A percentile compares a stretch with the other conserved stretches of the same genome.
Evolutionary conservation across 2,113 vertebrate species (phyloP).

Genomic region (Albula glossodonta): DNA sequence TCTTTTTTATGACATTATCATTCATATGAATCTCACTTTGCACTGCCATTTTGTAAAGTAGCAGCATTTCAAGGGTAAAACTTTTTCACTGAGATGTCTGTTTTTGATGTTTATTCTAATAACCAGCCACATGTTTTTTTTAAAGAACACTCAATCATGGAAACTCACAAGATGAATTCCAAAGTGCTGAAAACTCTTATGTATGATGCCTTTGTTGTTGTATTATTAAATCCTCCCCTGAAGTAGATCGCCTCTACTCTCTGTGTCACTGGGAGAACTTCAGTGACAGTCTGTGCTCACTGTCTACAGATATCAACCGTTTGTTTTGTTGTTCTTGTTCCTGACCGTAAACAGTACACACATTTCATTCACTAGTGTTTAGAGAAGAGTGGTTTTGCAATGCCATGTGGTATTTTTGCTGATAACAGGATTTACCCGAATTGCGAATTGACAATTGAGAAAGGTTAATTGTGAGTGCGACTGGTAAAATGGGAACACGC

Average conservation of each 20-base stretch:
- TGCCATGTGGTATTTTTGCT: slow-evolving; percentile 75
- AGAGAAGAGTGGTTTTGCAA: slow-evolving; percentile 49
- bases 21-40: background rate
- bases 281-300: slow-evolving; percentile 65
- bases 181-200: slow-evolving; percentile 39
- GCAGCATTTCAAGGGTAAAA: background rate
- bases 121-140: background rate
- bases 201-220: slow-evolving; percentile 57
- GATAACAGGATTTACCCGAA: slow-evolving; percentile 77
- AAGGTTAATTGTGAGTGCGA: slow-evolving; percentile 75
- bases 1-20: background rate
- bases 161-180: slow-evolving; percentile 43
- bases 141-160: background rate
- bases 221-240: slow-evolving; percentile 65
- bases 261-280: slow-evolving; percentile 60
- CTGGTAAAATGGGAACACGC: slow-evolving; percentile 67
- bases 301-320: slow-evolving; percentile 66
- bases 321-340: slow-evolving; percentile 71
- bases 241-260: slow-evolving; percentile 63
- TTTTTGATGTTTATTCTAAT: background rate
- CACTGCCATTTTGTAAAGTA: background rate
- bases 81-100: background rate
- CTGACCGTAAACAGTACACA: slow-evolving; percentile 62
- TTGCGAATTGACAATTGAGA: slow-evolving; percentile 69
- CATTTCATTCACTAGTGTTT: slow-evolving; percentile 65